These are phyloP conservation scores for Aegotheles bennettii DNA, from an alignment of 2,113 vertebrate species.

Conservation along the genomic window DNA sequence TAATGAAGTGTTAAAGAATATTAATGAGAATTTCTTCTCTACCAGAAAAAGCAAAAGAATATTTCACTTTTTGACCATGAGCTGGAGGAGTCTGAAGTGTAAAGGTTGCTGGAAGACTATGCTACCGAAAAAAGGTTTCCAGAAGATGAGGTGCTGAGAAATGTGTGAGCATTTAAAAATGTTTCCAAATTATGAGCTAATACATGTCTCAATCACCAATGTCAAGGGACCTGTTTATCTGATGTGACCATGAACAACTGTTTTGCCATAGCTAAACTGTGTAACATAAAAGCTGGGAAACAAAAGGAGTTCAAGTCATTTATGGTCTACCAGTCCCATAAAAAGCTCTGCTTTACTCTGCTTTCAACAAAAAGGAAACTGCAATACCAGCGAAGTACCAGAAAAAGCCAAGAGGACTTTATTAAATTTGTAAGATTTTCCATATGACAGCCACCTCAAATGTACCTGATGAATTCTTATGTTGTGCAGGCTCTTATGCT, in stretches of 20 bases:
- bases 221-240: rapidly evolving
- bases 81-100: not conserved
- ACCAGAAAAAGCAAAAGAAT: not conserved
- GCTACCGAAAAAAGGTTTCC: not conserved
- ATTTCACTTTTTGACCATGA: not conserved
- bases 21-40: not conserved
- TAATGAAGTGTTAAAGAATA: constrained; percentile 4
- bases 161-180: not conserved
- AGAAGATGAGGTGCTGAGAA: not conserved
- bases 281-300: not conserved
- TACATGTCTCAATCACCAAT: not conserved
- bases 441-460: not conserved
- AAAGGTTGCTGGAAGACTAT: not conserved
- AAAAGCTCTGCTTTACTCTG: not conserved
- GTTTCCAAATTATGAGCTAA: not conserved
- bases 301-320: not conserved
- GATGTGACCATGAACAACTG: not conserved
- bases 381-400: not conserved
- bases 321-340: not conserved
- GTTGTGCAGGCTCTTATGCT: not conserved
- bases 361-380: not conserved
- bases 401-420: not conserved
- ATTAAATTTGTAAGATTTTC: not conserved
- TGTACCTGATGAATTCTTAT: not conserved
- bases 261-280: not conserved